Base-by-base conservation (phyloP, 2,113 vertebrate genomes). In the Gymnorhina tibicen region DNA sequence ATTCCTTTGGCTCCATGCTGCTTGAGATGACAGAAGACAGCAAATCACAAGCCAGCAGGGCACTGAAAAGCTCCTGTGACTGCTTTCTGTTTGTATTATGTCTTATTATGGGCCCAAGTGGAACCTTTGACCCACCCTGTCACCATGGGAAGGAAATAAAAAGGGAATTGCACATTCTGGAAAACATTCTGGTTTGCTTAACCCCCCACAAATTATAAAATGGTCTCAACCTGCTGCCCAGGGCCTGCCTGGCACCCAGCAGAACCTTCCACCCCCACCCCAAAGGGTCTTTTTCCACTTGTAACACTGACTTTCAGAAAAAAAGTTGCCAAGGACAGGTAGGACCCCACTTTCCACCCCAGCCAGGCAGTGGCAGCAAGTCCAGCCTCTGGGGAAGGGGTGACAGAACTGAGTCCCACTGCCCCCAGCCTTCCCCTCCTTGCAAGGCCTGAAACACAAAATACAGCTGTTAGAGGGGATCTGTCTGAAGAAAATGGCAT, bases 191-290 rank as follows among this genome's bases (percentile, higher is more conserved):
- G 1, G 5, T 58, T 83, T 84, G 27, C 3, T 62, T 44, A 9
- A 21, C 16, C 16, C 7, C 8, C 16, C 7, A 32, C 10, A 60
- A 28, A 33, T n/a, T 15, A 47, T 11, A 33, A 93, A 81, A 80
- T 30, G 20, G 17, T 27, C 1, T 0, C 18, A 47, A 13, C 3
- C 24, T 16, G 2, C 41, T 55, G 14, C 58, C 47, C 0, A 1
- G 7, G 17, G 6, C 12, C 41, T 42, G 35, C 35, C 10, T 49
- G 9, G 21, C 15, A 60, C 16, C 7, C 33, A 39, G 17, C 18
- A 79, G 49, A 20, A 19, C 26, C 39, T 44, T 6, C 14, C 4
- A 64, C 20, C 17, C 11, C 14, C 5, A 12, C 8, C 7, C n/a
- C 21, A 55, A 41, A 66, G 23, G 3, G 3, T 2, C 44, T 44